These are phyloP conservation scores for Grapholita molesta DNA, from an alignment of 1,140 invertebrate species.

Conservation along the genomic window DNA sequence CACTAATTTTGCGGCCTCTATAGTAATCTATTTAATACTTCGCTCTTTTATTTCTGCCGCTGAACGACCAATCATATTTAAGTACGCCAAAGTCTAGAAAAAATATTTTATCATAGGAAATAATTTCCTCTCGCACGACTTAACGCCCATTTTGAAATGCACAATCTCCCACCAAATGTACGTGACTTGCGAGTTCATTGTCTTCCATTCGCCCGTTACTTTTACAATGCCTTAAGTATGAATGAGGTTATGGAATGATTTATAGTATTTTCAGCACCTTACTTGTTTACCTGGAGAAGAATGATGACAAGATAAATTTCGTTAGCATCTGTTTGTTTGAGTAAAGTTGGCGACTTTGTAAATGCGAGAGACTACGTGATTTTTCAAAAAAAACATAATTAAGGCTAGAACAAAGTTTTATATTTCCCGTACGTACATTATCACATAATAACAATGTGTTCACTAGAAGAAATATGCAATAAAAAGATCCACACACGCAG, in stretches of 20 bases:
- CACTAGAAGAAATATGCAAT: no score
- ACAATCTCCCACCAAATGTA: slow-evolving; percentile 2
- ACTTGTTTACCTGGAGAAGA: slow-evolving; percentile 4
- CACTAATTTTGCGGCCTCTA: no score
- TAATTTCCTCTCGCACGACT: not conserved
- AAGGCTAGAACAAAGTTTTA: not conserved
- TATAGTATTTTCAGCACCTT: not conserved
- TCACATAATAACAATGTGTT: no score
- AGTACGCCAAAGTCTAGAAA: not conserved
- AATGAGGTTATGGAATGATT: slow-evolving; percentile 11
- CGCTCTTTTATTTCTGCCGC: no score
- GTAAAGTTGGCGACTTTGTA: not conserved
- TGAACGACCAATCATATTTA: not conserved
- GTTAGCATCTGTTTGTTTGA: not conserved
- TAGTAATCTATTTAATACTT: no score
- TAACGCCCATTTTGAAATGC: not conserved
- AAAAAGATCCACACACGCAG: no score
- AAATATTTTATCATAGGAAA: not conserved
- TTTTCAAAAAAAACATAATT: not conserved
- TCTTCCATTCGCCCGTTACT: not conserved
- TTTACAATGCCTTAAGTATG: not conserved
- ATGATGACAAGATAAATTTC: not conserved
- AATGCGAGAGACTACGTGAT: not conserved
- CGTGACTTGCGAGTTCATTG: not conserved
- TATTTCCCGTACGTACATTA: no score